phyloP scores from a whole-genome alignment of 2,888 invertebrate genomes.

The Aphodius granarius region DNA sequence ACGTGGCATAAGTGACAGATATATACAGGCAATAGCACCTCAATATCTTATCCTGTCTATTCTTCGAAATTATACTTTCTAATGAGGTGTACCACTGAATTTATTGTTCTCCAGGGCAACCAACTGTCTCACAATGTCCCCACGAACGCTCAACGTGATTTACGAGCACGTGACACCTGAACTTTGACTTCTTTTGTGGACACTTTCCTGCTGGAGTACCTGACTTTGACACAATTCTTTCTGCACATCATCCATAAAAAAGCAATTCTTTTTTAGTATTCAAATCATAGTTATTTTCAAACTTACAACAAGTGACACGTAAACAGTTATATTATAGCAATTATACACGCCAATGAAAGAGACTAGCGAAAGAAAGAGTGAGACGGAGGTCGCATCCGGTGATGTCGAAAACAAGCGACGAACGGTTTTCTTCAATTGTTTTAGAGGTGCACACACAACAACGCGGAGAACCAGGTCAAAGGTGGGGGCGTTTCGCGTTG shows the following conservation, averaged over 20 bases:
- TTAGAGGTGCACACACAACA: neutral
- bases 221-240: no score
- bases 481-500: neutral
- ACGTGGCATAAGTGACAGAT: neutral
- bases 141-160: neutral
- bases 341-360: neutral
- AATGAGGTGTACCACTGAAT: neutral
- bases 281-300: no score
- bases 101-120: neutral
- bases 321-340: neutral
- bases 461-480: constrained; percentile 9
- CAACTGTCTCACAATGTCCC: neutral
- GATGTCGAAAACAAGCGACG: neutral
- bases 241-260: no score
- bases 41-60: neutral
- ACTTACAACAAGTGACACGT: no score
- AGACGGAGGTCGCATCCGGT: neutral
- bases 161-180: neutral
- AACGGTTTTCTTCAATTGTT: neutral
- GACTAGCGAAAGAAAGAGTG: neutral
- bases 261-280: no score
- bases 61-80: neutral
- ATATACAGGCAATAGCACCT: neutral
- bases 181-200: neutral
- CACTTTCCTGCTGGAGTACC: neutral